Conservation (phyloP, 2,797 vertebrate genomes). For the Microcaecilia unicolor region DNA sequence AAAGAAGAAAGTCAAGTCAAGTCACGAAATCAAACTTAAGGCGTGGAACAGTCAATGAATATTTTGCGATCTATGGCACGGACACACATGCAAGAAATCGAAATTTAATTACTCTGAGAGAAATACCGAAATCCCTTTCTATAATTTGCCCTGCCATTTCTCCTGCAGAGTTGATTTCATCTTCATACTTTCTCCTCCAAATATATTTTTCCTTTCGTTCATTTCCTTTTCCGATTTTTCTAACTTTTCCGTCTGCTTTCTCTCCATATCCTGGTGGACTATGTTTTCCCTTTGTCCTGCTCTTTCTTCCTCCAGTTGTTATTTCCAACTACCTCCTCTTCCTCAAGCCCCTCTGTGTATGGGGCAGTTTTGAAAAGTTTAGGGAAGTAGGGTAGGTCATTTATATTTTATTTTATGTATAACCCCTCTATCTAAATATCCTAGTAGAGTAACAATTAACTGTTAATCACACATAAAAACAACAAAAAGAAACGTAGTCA, state of each 20-base stretch:
- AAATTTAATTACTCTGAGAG: slow-evolving; percentile 67
- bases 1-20: slow-evolving; percentile 42
- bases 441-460: no score
- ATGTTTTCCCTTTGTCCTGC: neutral
- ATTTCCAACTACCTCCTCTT: neutral
- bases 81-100: slow-evolving; percentile 62
- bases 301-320: neutral
- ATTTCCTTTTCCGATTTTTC: neutral
- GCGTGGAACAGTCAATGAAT: slow-evolving; percentile 48
- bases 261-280: neutral
- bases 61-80: slow-evolving; percentile 41
- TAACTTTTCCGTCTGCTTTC: neutral
- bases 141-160: slow-evolving; percentile 49
- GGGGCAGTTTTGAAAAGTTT: no score
- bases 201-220: neutral
- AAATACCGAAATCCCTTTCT: slow-evolving; percentile 61
- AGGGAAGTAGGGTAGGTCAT: no score
- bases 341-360: no score
- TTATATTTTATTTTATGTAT: no score
- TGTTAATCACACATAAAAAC: no score
- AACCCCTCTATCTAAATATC: no score
- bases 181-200: neutral
- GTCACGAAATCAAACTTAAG: slow-evolving; percentile 48
- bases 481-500: no score
- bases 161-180: slow-evolving; percentile 31